Base-by-base conservation (phyloP, 2,113 vertebrate genomes). In the Myotis davidii region DNA sequence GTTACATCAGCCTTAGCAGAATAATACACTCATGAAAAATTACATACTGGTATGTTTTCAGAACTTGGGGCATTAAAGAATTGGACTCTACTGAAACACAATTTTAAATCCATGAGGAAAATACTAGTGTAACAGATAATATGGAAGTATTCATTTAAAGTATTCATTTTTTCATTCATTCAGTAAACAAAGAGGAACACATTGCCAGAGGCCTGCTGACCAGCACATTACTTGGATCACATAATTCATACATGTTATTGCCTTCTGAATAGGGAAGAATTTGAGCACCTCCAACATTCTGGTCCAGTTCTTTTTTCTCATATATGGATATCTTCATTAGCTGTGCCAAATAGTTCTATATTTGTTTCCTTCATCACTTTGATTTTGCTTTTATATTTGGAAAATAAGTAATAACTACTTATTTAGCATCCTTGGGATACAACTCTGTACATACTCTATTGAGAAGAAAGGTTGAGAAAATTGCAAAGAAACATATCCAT, bases 311-410 rank as follows among this genome's bases (percentile, higher is more conserved):
- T 21, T 9, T 29, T 48, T 64, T 8, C 70, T 9, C 1, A 2
- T 16, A 74, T 48, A 21, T 25, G 4, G 3, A 1, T 9, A 2
- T 17, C 9, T 25, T 21, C 1, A 5, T 5, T 3, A 5, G 12
- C 20, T 59, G 29, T 6, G 32, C 39, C 23, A 78, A 90, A 61
- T 0, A 21, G 32, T 13, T 11, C 59, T 54, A 5, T 4, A 4
- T 48, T 50, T 54, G 1, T 13, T 54, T n/a, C 32, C n/a, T 73
- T 25, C 1, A 0, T 73, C 21, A 73, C 18, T 56, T 45, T 5
- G 2, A 18, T 32, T 91, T 76, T 69, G 72, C 29, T 77, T 77
- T 88, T 64, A 78, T 10, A 29, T 70, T 59, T 74, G 18, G 16
- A 87, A 93, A 79, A 64, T 48, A 52, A 50, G 18, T 48, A 72